phyloP scores from a whole-genome alignment of 2,797 vertebrate species.

The Anolis apletophallus region DNA sequence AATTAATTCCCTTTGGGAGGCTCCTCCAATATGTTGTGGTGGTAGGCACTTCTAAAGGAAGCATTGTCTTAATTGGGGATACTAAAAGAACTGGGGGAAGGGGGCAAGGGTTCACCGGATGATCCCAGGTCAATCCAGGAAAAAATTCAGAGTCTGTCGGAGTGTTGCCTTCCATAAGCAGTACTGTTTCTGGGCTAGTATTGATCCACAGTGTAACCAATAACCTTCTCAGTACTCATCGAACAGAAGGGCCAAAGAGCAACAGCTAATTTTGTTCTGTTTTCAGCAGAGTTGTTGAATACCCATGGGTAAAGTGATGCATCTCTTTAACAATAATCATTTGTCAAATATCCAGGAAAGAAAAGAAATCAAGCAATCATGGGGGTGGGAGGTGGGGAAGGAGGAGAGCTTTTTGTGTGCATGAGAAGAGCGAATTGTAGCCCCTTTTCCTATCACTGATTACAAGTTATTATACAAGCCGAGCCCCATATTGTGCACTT shows the following conservation, averaged over 20 bases:
- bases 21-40: background rate
- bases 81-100: background rate
- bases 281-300: background rate
- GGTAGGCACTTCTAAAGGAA: background rate
- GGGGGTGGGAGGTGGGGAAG: constrained; percentile 31
- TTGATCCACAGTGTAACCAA: background rate
- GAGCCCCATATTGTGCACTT: constrained; percentile 74
- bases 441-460: constrained; percentile 63
- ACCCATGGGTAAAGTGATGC: background rate
- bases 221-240: background rate
- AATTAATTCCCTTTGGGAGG: background rate
- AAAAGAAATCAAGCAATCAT: constrained; percentile 34
- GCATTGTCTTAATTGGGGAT: background rate
- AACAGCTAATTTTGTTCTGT: background rate
- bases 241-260: background rate
- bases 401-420: constrained; percentile 36
- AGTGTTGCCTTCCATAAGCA: background rate
- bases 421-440: constrained; percentile 61
- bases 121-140: background rate
- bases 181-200: background rate
- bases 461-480: constrained; percentile 68
- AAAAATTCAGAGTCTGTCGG: background rate
- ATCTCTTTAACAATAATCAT: constrained; percentile 40
- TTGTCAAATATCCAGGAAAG: constrained; percentile 53
- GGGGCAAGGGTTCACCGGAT: background rate